These are phyloP conservation scores for Sphinx pinastri DNA, from an alignment of 2,888 invertebrate species.

Conservation along the genomic window DNA sequence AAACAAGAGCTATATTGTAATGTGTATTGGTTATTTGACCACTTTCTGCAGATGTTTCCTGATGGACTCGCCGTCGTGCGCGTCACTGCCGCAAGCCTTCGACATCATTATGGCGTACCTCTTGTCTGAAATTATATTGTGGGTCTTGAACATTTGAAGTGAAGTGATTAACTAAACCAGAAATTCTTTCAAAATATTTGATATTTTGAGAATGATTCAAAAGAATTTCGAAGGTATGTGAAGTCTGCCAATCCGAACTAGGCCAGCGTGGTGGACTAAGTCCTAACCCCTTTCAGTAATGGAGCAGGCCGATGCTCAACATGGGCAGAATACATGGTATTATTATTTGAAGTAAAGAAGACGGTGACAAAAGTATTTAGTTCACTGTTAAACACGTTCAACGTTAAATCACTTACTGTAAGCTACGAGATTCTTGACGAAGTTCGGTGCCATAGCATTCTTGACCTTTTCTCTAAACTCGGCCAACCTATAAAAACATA, in stretches of 20 bases:
- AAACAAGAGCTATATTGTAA: background rate
- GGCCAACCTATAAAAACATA: slow-evolving; percentile 45
- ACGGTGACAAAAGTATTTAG: no score
- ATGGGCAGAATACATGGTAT: no score
- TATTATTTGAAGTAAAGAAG: no score
- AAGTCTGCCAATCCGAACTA: no score
- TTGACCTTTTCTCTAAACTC: slow-evolving; percentile 46
- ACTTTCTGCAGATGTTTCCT: background rate
- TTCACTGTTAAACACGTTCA: background rate
- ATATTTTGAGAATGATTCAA: no score
- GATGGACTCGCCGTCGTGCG: background rate
- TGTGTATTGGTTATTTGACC: background rate
- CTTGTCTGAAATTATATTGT: slow-evolving; percentile 37
- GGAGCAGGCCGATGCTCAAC: no score
- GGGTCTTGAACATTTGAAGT: no score
- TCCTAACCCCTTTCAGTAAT: no score
- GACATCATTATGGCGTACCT: slow-evolving; percentile 37
- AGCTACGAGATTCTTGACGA: slow-evolving; percentile 37
- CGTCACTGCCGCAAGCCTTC: slow-evolving; percentile 44
- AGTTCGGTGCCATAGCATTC: slow-evolving; percentile 37
- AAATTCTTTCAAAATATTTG: no score
- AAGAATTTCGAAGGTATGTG: no score
- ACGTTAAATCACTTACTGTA: slow-evolving; percentile 43
- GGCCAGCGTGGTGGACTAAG: no score
- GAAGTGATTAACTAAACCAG: no score